Evolutionary conservation across 2,113 vertebrate species (phyloP).

Genomic region (Aix galericulata): DNA sequence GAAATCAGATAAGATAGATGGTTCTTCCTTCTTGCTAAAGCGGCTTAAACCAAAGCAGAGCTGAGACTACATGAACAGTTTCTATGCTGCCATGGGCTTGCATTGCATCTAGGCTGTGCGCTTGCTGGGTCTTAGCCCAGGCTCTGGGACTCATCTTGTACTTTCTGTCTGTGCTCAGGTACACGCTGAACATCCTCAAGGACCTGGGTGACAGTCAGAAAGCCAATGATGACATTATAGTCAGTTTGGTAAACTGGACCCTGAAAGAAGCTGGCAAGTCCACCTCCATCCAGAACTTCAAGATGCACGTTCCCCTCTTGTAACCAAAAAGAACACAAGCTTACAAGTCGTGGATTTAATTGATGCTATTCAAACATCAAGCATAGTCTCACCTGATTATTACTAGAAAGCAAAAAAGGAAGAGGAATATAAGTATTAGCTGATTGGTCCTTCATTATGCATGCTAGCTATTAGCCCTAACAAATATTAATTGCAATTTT

Average conservation of each 20-base stretch:
- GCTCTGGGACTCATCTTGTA: not conserved
- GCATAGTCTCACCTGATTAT: not conserved
- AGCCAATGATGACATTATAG: constrained; percentile 90
- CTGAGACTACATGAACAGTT: not conserved
- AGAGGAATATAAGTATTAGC: not conserved
- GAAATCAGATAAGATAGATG: not conserved
- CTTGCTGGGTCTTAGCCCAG: not conserved
- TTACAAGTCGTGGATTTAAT: not conserved
- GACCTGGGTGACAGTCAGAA: constrained; percentile 89
- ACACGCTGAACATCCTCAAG: constrained; percentile 89
- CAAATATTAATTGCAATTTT: not conserved
- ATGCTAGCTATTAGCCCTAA: not conserved
- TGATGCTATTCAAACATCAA: too few species aligned
- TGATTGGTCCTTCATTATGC: not conserved
- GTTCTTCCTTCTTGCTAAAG: not conserved
- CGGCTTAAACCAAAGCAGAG: not conserved
- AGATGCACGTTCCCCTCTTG: constrained; percentile 74
- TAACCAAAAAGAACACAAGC: not conserved
- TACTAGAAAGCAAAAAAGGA: not conserved
- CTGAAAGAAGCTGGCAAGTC: constrained; percentile 86
- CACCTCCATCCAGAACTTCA: constrained; percentile 90
- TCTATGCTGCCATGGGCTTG: not conserved
- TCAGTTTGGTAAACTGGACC: constrained; percentile 93
- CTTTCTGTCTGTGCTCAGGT: constrained; percentile 74
- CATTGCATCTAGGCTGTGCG: not conserved